Evolutionary conservation across 2,888 invertebrate species (phyloP).

Genomic region (Campoletis raptor): DNA sequence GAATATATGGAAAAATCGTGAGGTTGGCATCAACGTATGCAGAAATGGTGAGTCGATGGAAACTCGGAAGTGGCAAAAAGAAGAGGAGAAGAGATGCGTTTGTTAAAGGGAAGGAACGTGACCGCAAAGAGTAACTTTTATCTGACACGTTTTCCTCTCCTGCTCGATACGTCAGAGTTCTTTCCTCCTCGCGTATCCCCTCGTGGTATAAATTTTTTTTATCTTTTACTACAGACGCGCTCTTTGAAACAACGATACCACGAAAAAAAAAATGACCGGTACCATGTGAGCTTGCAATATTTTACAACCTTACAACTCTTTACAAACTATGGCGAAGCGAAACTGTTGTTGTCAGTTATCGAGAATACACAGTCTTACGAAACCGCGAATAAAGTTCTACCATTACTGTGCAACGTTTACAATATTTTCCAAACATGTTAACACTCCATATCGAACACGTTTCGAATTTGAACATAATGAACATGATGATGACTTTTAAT

Average conservation of each 20-base stretch:
- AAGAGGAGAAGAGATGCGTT: constrained; percentile 17
- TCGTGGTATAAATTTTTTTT: constrained; percentile 17
- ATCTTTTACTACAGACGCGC: constrained; percentile 7
- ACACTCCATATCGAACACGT: neutral
- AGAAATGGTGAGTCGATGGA: constrained; percentile 30
- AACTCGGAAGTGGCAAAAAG: constrained; percentile 9
- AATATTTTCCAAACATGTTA: neutral
- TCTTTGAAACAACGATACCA: constrained; percentile 42
- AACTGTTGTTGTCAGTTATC: constrained; percentile 21
- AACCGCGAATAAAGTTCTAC: constrained; percentile 53
- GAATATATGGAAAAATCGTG: constrained; percentile 32
- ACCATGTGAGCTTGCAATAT: constrained; percentile 25
- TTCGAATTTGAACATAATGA: neutral
- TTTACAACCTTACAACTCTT: constrained; percentile 11
- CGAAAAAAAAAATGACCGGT: constrained; percentile 1
- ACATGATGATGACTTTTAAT: neutral
- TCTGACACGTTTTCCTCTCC: constrained; percentile 44
- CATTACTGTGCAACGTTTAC: constrained; percentile 6
- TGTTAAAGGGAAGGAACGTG: constrained; percentile 53
- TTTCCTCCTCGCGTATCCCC: constrained; percentile 22
- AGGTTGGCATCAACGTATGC: constrained; percentile 4
- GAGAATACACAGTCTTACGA: constrained; percentile 18
- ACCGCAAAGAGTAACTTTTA: constrained; percentile 56
- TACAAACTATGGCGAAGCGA: neutral
- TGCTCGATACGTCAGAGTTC: constrained; percentile 36